Evolutionary conservation across 2,888 invertebrate species (phyloP), one percentile per base, ranked within the genome.

Genomic region (Rhimphoctona megacephalus): DNA sequence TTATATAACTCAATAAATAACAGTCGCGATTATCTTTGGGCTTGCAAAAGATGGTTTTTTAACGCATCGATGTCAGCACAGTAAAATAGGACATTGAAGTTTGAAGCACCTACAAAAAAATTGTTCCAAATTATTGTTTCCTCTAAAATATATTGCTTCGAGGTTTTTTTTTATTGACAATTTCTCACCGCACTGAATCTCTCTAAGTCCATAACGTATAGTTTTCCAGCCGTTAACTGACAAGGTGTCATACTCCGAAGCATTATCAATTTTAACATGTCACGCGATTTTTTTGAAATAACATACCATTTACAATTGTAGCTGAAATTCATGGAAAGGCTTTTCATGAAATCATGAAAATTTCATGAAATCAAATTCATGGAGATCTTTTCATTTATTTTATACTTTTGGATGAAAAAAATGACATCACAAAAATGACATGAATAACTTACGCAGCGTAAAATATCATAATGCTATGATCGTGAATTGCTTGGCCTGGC

Each of bases 1-100:
- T 17, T 30, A 17, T 14, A 36, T 5, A 6, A 73, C 30, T 36
- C 9, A 19, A 2, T 7, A 33, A n/a, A 36, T 33, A 33, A 72
- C 14, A 6, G 11, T 1, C 9, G 25, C 9, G 1, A 57, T 19
- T 17, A 43, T 22, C 1, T 25, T 33, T 49, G 8, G 49, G 25
- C n/a, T 54, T 22, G 76, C 30, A 39, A n/a, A n/a, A 22, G 36
- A 19, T 46, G 78, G 11, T 30, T n/a, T 9, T 54, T 74, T 49
- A 85, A 64, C 69, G 82, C 80, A 85, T 73, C 46, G 87, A 87
- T 30, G 78, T 80, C 36, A 85, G 64, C 39, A 87, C 77, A 46
- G 87, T 73, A 22, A 87, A 81, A 64, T 83, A 87, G 43, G 87
- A 87, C 83, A 87, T 72, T 30, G 77, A 87, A 30, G 83, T 87